Base-by-base conservation (phyloP, 1,140 invertebrate species). In the Popillia japonica region DNA sequence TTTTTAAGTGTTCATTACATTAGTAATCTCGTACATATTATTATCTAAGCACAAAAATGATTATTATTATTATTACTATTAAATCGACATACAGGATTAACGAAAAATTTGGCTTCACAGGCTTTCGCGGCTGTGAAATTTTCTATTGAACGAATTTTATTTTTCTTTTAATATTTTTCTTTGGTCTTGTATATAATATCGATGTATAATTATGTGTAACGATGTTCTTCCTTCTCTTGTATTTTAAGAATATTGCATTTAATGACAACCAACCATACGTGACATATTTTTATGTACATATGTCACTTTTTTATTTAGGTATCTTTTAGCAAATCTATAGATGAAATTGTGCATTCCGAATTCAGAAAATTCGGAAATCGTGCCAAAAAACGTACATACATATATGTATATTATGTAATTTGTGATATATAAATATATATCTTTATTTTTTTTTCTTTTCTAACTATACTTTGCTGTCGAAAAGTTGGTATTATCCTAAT, bases 61-160 rank as follows among this genome's bases (percentile, higher is more conserved):
- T 17, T 55, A n/a, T 7, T 3, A 55, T 55, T 17, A 55, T 55
- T 17, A 55, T 55, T 17, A 17, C n/a, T 55, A 55, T 55, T 55
- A 17, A n/a, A 17, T 17, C 7, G 6, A n/a, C 14, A n/a, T 55
- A 55, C 48, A 55, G 14, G 48, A 17, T 27, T 11, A 40, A 72
- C 68, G 68, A 72, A 72, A 27, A 40, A 59, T n/a, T 59, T 59
- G 6, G n/a, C 22, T 72, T 72, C 23, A 72, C 23, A 40, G 68
- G 68, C 68, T 40, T 72, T 22, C 68, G 22, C 68, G 23, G 68
- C 23, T 72, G 23, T 22, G 64, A 20, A 6, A 23, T 72, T 20
- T 23, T 40, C 0, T 72, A 72, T 20, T n/a, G n/a, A n/a, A n/a
- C n/a, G n/a, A n/a, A 40, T n/a, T 55, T 55, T 7, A n/a, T 17